Evolutionary conservation across 2,113 vertebrate species (phyloP).

Genomic region (Rhinogobius similis): DNA sequence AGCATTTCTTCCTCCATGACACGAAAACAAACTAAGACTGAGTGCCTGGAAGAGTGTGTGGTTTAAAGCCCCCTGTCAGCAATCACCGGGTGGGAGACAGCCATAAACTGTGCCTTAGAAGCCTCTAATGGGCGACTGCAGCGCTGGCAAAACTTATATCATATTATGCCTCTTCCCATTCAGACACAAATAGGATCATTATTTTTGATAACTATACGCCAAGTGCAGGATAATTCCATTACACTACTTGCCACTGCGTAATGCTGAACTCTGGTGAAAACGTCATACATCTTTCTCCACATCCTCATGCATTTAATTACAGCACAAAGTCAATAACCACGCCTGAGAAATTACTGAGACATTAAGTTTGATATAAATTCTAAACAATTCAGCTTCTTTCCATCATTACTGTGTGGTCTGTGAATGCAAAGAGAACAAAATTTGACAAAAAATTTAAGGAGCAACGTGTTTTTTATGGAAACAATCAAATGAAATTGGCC

Average conservation of each 20-base stretch:
- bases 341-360: slow-evolving; percentile 40
- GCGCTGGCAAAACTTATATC: slow-evolving; percentile 64
- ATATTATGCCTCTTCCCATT: slow-evolving; percentile 62
- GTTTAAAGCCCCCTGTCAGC: slow-evolving; percentile 64
- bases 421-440: no score
- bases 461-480: slow-evolving; percentile 65
- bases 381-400: slow-evolving; percentile 9
- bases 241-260: slow-evolving; percentile 50
- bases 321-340: slow-evolving; percentile 41
- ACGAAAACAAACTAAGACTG: slow-evolving; percentile 71
- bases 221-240: slow-evolving; percentile 61
- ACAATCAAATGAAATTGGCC: slow-evolving; percentile 43
- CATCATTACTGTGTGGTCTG: neutral
- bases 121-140: slow-evolving; percentile 65
- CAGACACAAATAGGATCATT: slow-evolving; percentile 69
- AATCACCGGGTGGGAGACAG: slow-evolving; percentile 63
- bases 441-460: slow-evolving; percentile 45
- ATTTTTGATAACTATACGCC: slow-evolving; percentile 67
- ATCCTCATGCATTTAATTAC: slow-evolving; percentile 58
- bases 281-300: slow-evolving; percentile 38
- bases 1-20: slow-evolving; percentile 66
- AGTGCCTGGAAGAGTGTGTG: slow-evolving; percentile 48
- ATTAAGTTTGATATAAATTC: slow-evolving; percentile 45
- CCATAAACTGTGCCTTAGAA: slow-evolving; percentile 65
- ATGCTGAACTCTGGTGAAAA: slow-evolving; percentile 50